Percentiles rank a stretch among this genome's conserved stretches.
Evolutionary conservation across 2,113 vertebrate genomes (phyloP).

Genomic region (Puma concolor): DNA sequence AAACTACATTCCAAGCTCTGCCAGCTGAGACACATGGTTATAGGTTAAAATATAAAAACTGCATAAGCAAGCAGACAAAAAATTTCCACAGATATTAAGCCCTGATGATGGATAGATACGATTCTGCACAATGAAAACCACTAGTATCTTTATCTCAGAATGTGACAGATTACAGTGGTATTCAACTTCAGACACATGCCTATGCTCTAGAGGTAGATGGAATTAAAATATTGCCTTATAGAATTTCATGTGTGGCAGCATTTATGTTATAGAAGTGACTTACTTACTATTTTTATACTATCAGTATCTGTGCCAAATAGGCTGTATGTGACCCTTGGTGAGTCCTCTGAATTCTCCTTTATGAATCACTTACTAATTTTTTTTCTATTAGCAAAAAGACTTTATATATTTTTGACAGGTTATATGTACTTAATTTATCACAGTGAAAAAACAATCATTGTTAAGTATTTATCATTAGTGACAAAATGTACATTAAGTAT

Average conservation of each 20-base stretch:
- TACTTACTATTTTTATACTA: background rate
- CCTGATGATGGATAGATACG: background rate
- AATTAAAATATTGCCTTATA: background rate
- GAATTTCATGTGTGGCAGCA: background rate
- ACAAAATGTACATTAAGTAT: background rate
- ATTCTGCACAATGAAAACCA: background rate
- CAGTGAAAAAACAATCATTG: background rate
- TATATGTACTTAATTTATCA: background rate
- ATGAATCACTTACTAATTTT: background rate
- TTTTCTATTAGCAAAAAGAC: background rate
- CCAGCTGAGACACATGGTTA: background rate
- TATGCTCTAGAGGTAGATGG: background rate
- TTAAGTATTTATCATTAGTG: conserved; percentile 32
- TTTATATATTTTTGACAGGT: background rate
- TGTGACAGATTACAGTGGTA: background rate
- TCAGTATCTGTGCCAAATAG: background rate
- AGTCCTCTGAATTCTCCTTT: background rate
- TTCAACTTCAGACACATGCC: background rate
- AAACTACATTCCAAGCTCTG: background rate
- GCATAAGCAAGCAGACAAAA: background rate
- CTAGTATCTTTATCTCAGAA: background rate
- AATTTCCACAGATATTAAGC: background rate
- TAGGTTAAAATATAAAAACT: background rate
- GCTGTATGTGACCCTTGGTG: background rate
- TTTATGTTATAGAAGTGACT: background rate